Evolutionary conservation across 2,888 invertebrate genomes (phyloP), one percentile per base, ranked within the genome.

Genomic region (Orgyia antiqua): DNA sequence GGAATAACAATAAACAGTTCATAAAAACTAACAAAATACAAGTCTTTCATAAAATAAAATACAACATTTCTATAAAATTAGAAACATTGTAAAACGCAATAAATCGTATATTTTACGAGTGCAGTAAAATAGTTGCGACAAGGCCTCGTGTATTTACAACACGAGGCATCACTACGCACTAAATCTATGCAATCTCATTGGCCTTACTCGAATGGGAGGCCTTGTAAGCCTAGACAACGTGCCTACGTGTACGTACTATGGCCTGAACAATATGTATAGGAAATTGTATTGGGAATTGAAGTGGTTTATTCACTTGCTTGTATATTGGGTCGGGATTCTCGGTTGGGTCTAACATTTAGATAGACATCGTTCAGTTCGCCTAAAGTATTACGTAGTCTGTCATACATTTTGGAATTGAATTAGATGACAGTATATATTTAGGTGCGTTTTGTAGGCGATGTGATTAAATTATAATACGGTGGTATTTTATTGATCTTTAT

Each of bases 71-170:
- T 27, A 38, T 42, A 50, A 45, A 51, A 41, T 33, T n/a, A n/a
- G n/a, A n/a, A n/a, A n/a, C 42, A 46, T 44, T 53, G 47, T 42
- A 47, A 44, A 38, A 47, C 15, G 51, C 37, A 40, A 50, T 51
- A 53, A 51, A 50, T 51, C 42, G 19, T 13, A 12, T 27, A 45
- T 47, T 51, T 51, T 53, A 51, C 44, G 39, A 37, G 27, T 26
- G 45, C 29, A 7, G 51, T 53, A 47, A 51, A 50, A 42, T 42
- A 42, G 42, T 51, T 53, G 50, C 53, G 50, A 46, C 51, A 51
- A 6, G 6, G 34, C 9, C 15, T 33, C 36, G 33, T 27, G 32
- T 45, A 44, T 48, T 39, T 44, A 36, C 45, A 15, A 27, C 29
- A 31, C 29, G 15, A 32, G 23, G 29, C 44, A 39, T 42, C 37